Evolutionary conservation across 2,113 vertebrate species (phyloP).

Genomic region (Oplegnathus fasciatus): DNA sequence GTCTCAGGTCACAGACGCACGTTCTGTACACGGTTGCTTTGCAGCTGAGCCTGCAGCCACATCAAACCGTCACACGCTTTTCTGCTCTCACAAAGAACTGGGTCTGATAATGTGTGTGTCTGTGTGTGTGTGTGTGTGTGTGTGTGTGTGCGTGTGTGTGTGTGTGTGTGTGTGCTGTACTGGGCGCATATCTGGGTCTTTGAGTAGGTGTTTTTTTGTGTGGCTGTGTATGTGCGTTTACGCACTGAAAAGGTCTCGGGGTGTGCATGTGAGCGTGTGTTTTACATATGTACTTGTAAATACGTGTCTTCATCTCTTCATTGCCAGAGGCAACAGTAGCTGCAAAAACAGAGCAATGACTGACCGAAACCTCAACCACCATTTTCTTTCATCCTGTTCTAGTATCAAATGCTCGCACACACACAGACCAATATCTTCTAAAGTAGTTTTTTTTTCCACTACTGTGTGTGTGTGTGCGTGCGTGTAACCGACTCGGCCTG

Average conservation of each 20-base stretch:
- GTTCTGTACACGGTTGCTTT: constrained; percentile 12
- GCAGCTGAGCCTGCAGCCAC: constrained; percentile 51
- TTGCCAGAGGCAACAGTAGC: neutral
- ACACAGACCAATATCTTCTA: neutral
- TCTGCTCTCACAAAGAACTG: constrained; percentile 22
- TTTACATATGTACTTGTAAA: neutral
- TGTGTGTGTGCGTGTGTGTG: neutral
- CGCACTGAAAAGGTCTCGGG: accelerated
- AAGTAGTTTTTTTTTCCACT: neutral
- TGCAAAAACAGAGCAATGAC: neutral
- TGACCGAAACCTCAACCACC: neutral
- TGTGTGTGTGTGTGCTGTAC: no score
- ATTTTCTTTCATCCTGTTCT: neutral
- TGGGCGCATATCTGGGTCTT: constrained; percentile 21
- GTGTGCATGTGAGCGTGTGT: neutral
- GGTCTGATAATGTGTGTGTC: neutral
- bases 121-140: no score
- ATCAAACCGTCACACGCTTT: constrained; percentile 40
- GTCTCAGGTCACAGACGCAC: constrained; percentile 32
- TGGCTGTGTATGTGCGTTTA: neutral
- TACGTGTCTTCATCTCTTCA: neutral
- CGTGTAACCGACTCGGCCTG: neutral
- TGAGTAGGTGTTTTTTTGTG: neutral
- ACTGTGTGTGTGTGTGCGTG: neutral
- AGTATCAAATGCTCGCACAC: neutral